These are phyloP conservation scores for Amiota minor DNA, from an alignment of 2,888 invertebrate genomes.

Conservation along the genomic window DNA sequence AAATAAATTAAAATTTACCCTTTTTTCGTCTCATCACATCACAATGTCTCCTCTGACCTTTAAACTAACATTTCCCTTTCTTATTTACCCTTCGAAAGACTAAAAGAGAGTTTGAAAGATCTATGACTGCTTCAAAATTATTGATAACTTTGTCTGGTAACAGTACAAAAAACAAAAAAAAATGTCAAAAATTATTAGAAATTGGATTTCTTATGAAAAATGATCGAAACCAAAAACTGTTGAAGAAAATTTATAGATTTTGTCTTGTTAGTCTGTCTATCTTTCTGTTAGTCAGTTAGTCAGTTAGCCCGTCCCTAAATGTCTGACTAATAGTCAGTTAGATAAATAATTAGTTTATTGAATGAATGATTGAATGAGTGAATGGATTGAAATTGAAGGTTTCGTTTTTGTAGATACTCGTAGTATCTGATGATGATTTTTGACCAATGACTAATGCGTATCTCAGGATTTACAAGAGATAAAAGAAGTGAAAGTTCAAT, in stretches of 20 bases:
- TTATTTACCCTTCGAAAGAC: neutral
- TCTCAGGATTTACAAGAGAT: no score
- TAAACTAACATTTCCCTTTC: neutral
- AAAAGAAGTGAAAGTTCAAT: no score
- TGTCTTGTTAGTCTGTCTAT: neutral
- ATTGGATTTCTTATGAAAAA: neutral
- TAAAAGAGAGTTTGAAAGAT: neutral
- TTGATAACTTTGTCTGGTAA: neutral
- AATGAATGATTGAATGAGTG: no score
- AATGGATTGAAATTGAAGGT: no score
- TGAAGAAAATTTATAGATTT: no score
- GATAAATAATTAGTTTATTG: no score
- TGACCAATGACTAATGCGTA: no score
- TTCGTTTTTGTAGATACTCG: no score
- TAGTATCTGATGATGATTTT: no score
- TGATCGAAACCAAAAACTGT: neutral
- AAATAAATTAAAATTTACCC: conserved; percentile 18
- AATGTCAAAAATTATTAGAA: conserved; percentile 2
- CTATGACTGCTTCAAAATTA: neutral
- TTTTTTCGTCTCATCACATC: conserved; percentile 18
- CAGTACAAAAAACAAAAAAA: neutral
- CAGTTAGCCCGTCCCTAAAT: neutral
- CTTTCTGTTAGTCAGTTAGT: conserved; percentile 1
- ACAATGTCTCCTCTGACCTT: neutral
- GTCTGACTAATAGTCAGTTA: no score